Conservation (phyloP, 2,888 invertebrate species). For the Urechis unicinctus region DNA sequence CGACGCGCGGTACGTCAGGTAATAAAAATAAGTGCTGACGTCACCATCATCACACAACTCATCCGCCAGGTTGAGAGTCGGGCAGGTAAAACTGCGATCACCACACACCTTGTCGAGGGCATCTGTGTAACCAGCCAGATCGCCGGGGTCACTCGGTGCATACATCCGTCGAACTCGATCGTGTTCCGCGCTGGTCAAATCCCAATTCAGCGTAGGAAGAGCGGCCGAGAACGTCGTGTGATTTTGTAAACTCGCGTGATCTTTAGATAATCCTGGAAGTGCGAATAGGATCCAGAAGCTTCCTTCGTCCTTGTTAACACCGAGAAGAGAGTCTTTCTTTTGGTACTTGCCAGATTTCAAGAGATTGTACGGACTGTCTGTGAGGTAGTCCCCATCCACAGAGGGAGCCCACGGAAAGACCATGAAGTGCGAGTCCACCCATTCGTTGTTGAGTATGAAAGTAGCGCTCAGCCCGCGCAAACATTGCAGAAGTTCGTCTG, state of each 20-base stretch:
- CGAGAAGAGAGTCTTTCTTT: conserved; percentile 81
- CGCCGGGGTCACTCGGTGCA: conserved; percentile 70
- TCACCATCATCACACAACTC: conserved; percentile 66
- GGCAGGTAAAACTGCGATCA: conserved; percentile 85
- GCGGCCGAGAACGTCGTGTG: conserved; percentile 8
- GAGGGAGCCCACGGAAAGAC: conserved; percentile 84
- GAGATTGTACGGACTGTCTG: conserved; percentile 63
- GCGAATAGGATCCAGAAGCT: conserved; percentile 89
- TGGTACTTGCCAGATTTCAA: conserved; percentile 70
- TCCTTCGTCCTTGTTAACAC: conserved; percentile 85
- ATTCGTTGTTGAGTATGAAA: conserved; percentile 19
- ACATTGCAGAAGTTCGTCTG: conserved; percentile 18
- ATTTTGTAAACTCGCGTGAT: conserved; percentile 17
- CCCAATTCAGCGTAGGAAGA: conserved; percentile 17
- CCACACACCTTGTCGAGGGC: conserved; percentile 79
- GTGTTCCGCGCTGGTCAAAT: conserved; percentile 59
- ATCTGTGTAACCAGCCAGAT: conserved; percentile 62
- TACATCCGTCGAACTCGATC: conserved; percentile 77
- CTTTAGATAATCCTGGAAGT: conserved; percentile 56
- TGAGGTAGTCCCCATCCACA: conserved; percentile 82
- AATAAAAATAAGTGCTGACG: conserved; percentile 60
- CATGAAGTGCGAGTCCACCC: conserved; percentile 58
- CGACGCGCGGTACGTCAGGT: conserved; percentile 52
- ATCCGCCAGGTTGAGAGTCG: conserved; percentile 80
- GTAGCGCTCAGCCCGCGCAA: conserved; percentile 12